Evolutionary conservation across 2,888 invertebrate genomes (phyloP), one percentile per base, ranked within the genome.

Genomic region (Carcina quercana): DNA sequence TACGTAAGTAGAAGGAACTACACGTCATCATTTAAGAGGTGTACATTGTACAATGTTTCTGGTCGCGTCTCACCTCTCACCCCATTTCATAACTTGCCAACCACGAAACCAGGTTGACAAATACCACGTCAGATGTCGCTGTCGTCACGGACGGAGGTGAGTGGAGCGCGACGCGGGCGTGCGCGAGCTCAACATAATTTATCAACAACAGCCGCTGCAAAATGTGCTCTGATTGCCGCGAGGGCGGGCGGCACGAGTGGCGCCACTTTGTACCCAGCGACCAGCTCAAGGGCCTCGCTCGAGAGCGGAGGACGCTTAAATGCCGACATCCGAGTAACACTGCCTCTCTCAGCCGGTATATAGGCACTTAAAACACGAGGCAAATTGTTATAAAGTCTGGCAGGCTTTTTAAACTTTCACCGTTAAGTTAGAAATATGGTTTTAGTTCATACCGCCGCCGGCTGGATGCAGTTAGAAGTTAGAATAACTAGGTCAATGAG

Each of bases 191-290:
- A 15, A 21, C 22, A 42, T 48, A 45, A 59, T 50, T 49, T 45
- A 39, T 41, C 37, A 42, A 40, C 45, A 47, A 39, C 46, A 39
- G 37, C 43, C 31, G 36, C 43, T 42, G 39, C 32, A 38, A 47
- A 50, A 41, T 43, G 43, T 35, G 30, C 30, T 22, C 15, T 37
- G 30, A 30, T 33, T 29, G 10, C n/a, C n/a, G n/a, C 8, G 5
- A 25, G n/a, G 22, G 12, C 5, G 15, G 13, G 25, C 12, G 15
- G 17, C 15, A 13, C 25, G 32, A 45, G 37, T 17, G 33, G 17
- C 32, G 30, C 34, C 25, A 25, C 17, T 26, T 36, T 30, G 29
- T 38, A 15, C 35, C 35, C 38, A 28, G n/a, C 28, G 11, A 27
- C 25, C 37, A 25, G 7, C 13, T 21, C 19, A 10, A 12, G 7